A percentile compares a stretch with the other conserved stretches of the same genome.
These are phyloP conservation scores for Sturnira hondurensis DNA, from an alignment of 2,113 vertebrate species.

Conservation along the genomic window DNA sequence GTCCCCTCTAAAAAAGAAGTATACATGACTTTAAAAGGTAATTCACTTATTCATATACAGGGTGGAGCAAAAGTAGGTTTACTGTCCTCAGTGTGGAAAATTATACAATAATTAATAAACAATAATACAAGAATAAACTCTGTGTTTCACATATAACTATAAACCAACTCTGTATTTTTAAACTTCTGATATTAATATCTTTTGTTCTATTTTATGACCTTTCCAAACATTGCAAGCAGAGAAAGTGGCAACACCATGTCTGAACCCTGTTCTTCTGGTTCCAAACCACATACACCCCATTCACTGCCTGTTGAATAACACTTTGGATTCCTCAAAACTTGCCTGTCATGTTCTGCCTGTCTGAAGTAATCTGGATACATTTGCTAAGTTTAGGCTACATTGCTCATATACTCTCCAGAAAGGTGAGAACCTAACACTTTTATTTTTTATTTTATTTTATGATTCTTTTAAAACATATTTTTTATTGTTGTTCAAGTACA, in stretches of 20 bases:
- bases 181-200: background rate
- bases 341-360: background rate
- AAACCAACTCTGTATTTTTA: background rate
- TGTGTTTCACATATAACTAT: background rate
- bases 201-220: background rate
- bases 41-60: background rate
- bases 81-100: background rate
- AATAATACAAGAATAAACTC: background rate
- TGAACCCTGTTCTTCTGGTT: constrained; percentile 35
- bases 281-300: background rate
- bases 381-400: background rate
- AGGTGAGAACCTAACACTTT: background rate
- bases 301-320: background rate
- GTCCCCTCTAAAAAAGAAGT: background rate
- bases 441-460: background rate
- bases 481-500: too few species aligned
- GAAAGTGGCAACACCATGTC: background rate
- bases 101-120: background rate
- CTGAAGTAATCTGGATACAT: background rate
- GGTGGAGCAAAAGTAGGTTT: background rate
- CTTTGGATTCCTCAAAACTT: background rate
- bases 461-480: too few species aligned
- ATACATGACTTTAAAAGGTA: background rate
- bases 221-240: background rate
- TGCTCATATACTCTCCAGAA: background rate